These are phyloP conservation scores for Danio kyathit DNA, from an alignment of 2,797 vertebrate species.

Conservation along the genomic window DNA sequence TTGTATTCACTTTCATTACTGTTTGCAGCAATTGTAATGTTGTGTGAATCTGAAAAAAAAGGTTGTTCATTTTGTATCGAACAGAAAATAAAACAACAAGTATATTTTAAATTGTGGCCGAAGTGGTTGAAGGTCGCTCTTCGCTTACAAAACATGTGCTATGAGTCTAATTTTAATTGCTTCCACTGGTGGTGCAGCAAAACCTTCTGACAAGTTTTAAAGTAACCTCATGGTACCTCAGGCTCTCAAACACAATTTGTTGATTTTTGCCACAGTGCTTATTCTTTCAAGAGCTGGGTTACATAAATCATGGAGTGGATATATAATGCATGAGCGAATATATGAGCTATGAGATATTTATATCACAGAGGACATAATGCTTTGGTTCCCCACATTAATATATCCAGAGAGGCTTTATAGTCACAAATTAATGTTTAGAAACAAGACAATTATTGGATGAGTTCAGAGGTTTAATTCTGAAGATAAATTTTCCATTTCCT, in stretches of 20 bases:
- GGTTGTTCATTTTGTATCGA: background rate
- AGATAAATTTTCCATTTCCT: background rate
- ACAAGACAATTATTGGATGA: slow-evolving; percentile 36
- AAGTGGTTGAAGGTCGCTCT: slow-evolving; percentile 4
- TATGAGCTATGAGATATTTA: slow-evolving; percentile 47
- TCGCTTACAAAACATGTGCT: slow-evolving; percentile 5
- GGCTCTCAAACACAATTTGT: slow-evolving; percentile 33
- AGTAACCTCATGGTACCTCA: slow-evolving; percentile 23
- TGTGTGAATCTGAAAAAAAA: background rate
- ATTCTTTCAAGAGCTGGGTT: slow-evolving; percentile 37
- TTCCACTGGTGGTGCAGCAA: background rate
- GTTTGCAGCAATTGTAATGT: background rate
- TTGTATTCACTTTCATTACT: background rate
- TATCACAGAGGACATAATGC: slow-evolving; percentile 37
- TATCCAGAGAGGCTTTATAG: slow-evolving; percentile 15
- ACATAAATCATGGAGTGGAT: slow-evolving; percentile 44
- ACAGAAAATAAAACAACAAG: background rate
- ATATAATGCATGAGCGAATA: slow-evolving; percentile 49
- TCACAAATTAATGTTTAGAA: slow-evolving; percentile 48
- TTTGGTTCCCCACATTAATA: slow-evolving; percentile 35
- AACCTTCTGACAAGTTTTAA: slow-evolving; percentile 2
- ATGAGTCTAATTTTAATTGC: slow-evolving; percentile 11
- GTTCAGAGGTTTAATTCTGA: slow-evolving; percentile 29
- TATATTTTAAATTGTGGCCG: background rate
- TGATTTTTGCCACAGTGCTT: slow-evolving; percentile 40